Percentiles rank a stretch among this genome's conserved stretches.
Conservation (phyloP, 2,113 vertebrate genomes). For the Ondatra zibethicus region DNA sequence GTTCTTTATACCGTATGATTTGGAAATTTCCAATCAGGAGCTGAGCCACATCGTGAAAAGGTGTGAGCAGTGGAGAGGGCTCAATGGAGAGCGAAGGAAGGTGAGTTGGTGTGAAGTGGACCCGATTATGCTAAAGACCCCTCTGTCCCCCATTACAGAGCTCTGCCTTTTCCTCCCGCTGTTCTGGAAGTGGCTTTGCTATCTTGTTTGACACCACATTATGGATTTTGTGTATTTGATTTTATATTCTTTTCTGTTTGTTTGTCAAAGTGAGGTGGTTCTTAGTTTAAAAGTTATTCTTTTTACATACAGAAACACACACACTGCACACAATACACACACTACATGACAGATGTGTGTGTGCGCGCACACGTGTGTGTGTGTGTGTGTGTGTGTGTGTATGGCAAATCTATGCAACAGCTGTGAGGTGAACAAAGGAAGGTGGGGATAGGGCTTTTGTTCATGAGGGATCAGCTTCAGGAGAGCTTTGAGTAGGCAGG, state of each 20-base stretch:
- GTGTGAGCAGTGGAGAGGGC: conserved; percentile 94
- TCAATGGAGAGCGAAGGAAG: conserved; percentile 92
- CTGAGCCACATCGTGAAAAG: conserved; percentile 93
- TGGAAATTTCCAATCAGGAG: conserved; percentile 95
- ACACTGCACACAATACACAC: background rate
- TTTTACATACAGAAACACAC: background rate
- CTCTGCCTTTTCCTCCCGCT: background rate
- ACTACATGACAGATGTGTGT: background rate
- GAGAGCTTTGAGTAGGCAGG: background rate
- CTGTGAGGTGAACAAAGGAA: background rate
- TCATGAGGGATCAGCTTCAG: background rate
- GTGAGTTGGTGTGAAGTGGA: conserved; percentile 83
- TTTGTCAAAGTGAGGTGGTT: background rate
- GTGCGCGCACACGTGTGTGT: background rate
- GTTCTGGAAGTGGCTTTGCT: background rate
- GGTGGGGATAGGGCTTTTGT: background rate
- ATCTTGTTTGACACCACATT: background rate
- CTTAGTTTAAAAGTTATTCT: background rate
- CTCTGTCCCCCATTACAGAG: background rate
- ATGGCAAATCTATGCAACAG: background rate
- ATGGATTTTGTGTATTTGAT: background rate
- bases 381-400: background rate
- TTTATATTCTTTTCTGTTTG: background rate
- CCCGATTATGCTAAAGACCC: background rate
- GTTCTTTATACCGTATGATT: conserved; percentile 92